phyloP scores from a whole-genome alignment of 1,140 invertebrate species.

The Eriosoma lanigerum region DNA sequence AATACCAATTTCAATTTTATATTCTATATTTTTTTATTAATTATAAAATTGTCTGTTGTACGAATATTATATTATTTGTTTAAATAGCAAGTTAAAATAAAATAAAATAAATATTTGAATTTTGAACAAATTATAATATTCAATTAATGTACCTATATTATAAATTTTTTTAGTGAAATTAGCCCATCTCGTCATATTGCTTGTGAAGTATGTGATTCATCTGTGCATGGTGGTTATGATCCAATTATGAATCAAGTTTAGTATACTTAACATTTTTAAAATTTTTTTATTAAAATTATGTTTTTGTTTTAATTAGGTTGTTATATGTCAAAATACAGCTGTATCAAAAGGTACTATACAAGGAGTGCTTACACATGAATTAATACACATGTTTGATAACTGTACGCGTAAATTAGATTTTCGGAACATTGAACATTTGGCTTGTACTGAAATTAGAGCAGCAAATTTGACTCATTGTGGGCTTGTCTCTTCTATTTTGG shows the following conservation, averaged over 20 bases:
- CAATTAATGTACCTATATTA: too few relatives aligned
- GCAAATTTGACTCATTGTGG: constrained; percentile 92
- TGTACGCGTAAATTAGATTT: constrained; percentile 88
- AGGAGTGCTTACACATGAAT: constrained; percentile 84
- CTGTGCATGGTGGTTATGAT: constrained; percentile 90
- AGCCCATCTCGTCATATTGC: constrained; percentile 84
- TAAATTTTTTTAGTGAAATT: constrained; percentile 66
- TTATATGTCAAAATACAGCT: constrained; percentile 87
- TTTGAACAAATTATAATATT: too few relatives aligned
- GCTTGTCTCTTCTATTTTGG: constrained; percentile 74
- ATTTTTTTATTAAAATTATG: constrained; percentile 17
- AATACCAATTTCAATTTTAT: too few relatives aligned
- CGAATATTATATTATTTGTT: too few relatives aligned
- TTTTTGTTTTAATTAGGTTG: constrained; percentile 67
- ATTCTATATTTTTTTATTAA: too few relatives aligned
- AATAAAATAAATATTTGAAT: too few relatives aligned
- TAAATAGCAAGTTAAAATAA: too few relatives aligned
- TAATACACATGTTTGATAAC: constrained; percentile 96
- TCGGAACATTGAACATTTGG: constrained; percentile 87
- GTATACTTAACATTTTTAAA: constrained; percentile 14
- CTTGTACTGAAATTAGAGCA: constrained; percentile 91
- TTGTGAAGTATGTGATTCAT: constrained; percentile 83
- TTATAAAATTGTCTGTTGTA: too few relatives aligned
- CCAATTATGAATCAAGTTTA: constrained; percentile 79
- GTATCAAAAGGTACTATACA: constrained; percentile 68